Conservation (phyloP, 2,797 vertebrate genomes). For the Amphiprion clarkii region DNA sequence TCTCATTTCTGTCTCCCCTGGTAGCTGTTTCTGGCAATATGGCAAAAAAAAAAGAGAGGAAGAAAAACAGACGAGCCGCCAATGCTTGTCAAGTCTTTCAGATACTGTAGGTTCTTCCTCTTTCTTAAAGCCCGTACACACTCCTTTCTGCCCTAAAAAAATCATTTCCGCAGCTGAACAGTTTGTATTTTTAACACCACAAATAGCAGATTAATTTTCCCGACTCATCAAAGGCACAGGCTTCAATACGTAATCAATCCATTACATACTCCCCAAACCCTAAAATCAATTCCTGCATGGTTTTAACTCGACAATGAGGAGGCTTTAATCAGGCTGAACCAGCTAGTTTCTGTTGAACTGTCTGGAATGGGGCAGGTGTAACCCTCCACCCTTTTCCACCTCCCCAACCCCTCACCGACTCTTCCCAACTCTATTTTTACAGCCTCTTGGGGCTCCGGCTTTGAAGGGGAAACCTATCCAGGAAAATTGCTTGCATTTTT, state of each 20-base stretch:
- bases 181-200: constrained; percentile 53
- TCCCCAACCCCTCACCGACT: constrained; percentile 9
- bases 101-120: constrained; percentile 28
- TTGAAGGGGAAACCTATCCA: constrained; percentile 81
- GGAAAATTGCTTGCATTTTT: constrained; percentile 81
- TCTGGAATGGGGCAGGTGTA: constrained; percentile 75
- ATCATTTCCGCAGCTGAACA: constrained; percentile 23
- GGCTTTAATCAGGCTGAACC: constrained; percentile 69
- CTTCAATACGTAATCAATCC: constrained; percentile 55
- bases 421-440: constrained; percentile 74
- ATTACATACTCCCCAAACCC: constrained; percentile 49
- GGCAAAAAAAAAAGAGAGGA: constrained; percentile 24
- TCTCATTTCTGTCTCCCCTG: constrained; percentile 40
- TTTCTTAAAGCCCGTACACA: constrained; percentile 5
- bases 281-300: constrained; percentile 56
- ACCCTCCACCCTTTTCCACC: constrained; percentile 47
- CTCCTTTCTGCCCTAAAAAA: background rate
- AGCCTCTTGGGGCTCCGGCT: constrained; percentile 76
- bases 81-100: constrained; percentile 42
- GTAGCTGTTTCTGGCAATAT: constrained; percentile 47
- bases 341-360: constrained; percentile 66
- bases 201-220: constrained; percentile 61
- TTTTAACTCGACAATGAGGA: constrained; percentile 54
- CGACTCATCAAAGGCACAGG: constrained; percentile 57
- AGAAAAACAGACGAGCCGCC: constrained; percentile 33